Evolutionary conservation across 1,140 invertebrate genomes (phyloP).

Genomic region (Bombyx mandarina): DNA sequence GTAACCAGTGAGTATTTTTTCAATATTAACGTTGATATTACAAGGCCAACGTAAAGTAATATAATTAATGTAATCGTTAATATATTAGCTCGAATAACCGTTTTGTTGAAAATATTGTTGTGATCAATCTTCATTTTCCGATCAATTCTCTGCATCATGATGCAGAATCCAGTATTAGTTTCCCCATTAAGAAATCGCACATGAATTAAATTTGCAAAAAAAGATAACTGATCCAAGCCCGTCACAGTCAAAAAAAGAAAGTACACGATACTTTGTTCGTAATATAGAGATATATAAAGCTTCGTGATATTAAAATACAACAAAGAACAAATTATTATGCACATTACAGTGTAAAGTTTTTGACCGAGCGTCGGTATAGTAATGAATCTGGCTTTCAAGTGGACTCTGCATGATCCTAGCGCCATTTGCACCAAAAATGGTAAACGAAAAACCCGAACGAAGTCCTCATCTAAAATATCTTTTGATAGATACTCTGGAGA

Average conservation of each 20-base stretch:
- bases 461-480: constrained; percentile 36
- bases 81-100: constrained; percentile 19
- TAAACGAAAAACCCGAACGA: constrained; percentile 22
- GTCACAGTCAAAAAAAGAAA: constrained; percentile 9
- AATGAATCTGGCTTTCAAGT: constrained; percentile 32
- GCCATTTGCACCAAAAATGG: constrained; percentile 24
- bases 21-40: constrained; percentile 1
- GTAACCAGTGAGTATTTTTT: background rate
- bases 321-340: constrained; percentile 9
- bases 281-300: constrained; percentile 11
- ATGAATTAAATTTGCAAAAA: constrained; percentile 26
- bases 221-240: constrained; percentile 12
- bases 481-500: constrained; percentile 30
- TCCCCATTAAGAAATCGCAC: constrained; percentile 29
- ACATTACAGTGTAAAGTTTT: constrained; percentile 27
- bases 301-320: constrained; percentile 12
- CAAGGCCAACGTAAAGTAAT: background rate
- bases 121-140: constrained; percentile 27
- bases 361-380: constrained; percentile 28
- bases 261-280: constrained; percentile 13
- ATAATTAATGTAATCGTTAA: constrained; percentile 8
- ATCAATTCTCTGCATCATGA: constrained; percentile 41
- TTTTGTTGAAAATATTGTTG: constrained; percentile 14
- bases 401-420: constrained; percentile 28
- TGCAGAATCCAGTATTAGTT: constrained; percentile 29